Conservation (phyloP, 1,140 invertebrate genomes). For the Pseudomyrmex concolor region DNA sequence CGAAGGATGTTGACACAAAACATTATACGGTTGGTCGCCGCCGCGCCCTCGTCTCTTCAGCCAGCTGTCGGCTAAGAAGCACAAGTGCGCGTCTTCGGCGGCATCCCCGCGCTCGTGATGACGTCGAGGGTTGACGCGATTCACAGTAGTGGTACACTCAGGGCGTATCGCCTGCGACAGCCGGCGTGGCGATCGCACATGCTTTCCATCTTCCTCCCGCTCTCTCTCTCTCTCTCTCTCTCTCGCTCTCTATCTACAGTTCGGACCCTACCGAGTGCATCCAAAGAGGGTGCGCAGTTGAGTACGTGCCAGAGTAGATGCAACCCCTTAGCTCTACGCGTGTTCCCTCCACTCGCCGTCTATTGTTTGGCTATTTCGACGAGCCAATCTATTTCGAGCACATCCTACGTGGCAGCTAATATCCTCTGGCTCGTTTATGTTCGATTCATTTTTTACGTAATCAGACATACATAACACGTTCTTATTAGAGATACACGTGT, state of each 20-base stretch:
- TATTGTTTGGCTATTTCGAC: conserved; percentile 80
- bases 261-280: conserved; percentile 54
- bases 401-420: conserved; percentile 63
- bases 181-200: conserved; percentile 29
- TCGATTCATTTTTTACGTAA: background rate
- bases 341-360: conserved; percentile 48
- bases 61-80: conserved; percentile 50
- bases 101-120: conserved; percentile 53
- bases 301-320: conserved; percentile 52
- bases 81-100: conserved; percentile 64
- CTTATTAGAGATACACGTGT: background rate
- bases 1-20: conserved; percentile 74
- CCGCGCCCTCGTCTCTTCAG: conserved; percentile 63
- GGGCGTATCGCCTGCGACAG: conserved; percentile 60
- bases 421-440: background rate
- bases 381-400: conserved; percentile 74
- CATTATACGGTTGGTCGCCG: conserved; percentile 75
- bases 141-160: conserved; percentile 70
- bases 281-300: conserved; percentile 60
- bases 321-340: conserved; percentile 35
- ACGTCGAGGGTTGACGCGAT: conserved; percentile 72
- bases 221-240: conserved; percentile 57
- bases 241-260: conserved; percentile 44
- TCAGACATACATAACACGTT: background rate
- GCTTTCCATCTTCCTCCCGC: conserved; percentile 7